Percentiles rank a stretch among this genome's conserved stretches.
These are phyloP conservation scores for Danionella cerebrum DNA, from an alignment of 2,113 vertebrate genomes.

Conservation along the genomic window DNA sequence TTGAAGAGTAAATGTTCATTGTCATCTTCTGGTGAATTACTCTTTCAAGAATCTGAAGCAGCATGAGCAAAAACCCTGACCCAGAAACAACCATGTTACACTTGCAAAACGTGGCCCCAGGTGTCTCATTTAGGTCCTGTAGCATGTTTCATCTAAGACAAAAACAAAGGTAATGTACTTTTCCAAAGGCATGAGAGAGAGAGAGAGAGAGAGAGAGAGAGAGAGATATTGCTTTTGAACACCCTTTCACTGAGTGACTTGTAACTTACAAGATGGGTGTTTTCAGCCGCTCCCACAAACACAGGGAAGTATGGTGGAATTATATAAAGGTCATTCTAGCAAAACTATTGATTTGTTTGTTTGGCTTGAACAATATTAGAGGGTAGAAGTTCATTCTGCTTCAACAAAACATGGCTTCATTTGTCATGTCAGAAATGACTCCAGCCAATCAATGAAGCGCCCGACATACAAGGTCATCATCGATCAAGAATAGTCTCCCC, in stretches of 20 bases:
- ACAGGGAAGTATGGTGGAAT: conserved; percentile 38
- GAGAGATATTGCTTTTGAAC: background rate
- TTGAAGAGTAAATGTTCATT: too few relatives aligned
- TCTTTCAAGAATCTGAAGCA: background rate
- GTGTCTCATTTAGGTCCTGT: conserved; percentile 17
- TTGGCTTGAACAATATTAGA: conserved; percentile 32
- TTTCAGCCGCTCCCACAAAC: conserved; percentile 51
- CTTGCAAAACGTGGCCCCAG: background rate
- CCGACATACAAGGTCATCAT: conserved; percentile 19
- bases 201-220: too few relatives aligned
- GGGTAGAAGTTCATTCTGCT: conserved; percentile 35
- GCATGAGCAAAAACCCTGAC: background rate
- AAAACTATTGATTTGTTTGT: conserved; percentile 44
- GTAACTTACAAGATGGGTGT: conserved; percentile 52
- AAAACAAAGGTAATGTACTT: background rate
- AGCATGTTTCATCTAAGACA: background rate
- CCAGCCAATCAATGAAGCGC: conserved; percentile 51
- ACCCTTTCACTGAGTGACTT: conserved; percentile 36
- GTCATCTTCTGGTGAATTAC: background rate
- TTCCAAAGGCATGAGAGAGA: too few relatives aligned
- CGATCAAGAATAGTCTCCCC: background rate
- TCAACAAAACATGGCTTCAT: background rate
- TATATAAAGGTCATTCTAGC: conserved; percentile 56
- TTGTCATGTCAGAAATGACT: conserved; percentile 34
- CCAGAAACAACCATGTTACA: background rate